phyloP scores from a whole-genome alignment of 2,113 vertebrate genomes.

The Pontoporia blainvillei region DNA sequence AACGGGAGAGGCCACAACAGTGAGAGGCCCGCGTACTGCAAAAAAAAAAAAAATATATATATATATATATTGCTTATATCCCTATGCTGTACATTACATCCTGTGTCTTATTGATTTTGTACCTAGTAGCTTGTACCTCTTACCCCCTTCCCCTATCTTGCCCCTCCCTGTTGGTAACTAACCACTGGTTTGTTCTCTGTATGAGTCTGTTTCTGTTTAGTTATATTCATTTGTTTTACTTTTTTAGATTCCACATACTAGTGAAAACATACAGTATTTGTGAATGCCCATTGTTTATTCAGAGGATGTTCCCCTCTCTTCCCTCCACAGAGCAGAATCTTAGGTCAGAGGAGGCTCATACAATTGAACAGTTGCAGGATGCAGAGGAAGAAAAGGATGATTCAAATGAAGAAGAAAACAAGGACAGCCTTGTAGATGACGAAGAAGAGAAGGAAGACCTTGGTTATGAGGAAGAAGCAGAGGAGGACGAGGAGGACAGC shows the following conservation, averaged over 20 bases:
- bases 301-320: neutral
- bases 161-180: neutral
- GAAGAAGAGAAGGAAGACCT: constrained; percentile 76
- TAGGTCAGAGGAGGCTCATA: constrained; percentile 67
- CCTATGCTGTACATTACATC: neutral
- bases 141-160: neutral
- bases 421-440: constrained; percentile 74
- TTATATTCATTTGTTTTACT: neutral
- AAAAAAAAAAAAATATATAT: too few species aligned
- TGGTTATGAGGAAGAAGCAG: constrained; percentile 61
- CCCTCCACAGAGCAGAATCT: constrained; percentile 70
- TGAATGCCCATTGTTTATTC: neutral
- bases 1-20: too few species aligned
- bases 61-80: neutral
- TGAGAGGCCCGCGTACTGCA: too few species aligned
- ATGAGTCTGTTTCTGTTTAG: neutral
- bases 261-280: neutral
- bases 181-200: neutral
- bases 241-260: neutral
- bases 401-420: constrained; percentile 64
- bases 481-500: constrained; percentile 72
- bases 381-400: constrained; percentile 73
- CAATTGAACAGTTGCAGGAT: constrained; percentile 71
- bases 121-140: neutral
- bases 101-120: neutral